Evolutionary conservation across 2,113 vertebrate genomes (phyloP).

Genomic region (human (Homo sapiens)): GRCh38 chr2:159180501-159181000

Average conservation of each 20-base stretch:
- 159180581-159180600: neutral
- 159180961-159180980: neutral
- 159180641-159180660: neutral
- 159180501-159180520: neutral
- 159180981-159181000: neutral
- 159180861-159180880: too few species aligned
- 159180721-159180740: neutral
- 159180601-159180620: neutral
- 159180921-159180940: neutral
- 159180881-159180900: neutral
- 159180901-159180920: neutral
- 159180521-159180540: fast-evolving
- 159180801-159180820: neutral
- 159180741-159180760: neutral
- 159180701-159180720: neutral
- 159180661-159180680: neutral
- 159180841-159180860: neutral
- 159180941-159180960: too few species aligned
- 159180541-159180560: neutral
- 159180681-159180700: neutral
- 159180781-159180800: neutral
- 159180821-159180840: neutral
- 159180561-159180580: neutral
- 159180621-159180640: neutral
- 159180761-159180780: neutral